phyloP scores from a whole-genome alignment of 2,113 vertebrate species.

The Phocoena phocoena region DNA sequence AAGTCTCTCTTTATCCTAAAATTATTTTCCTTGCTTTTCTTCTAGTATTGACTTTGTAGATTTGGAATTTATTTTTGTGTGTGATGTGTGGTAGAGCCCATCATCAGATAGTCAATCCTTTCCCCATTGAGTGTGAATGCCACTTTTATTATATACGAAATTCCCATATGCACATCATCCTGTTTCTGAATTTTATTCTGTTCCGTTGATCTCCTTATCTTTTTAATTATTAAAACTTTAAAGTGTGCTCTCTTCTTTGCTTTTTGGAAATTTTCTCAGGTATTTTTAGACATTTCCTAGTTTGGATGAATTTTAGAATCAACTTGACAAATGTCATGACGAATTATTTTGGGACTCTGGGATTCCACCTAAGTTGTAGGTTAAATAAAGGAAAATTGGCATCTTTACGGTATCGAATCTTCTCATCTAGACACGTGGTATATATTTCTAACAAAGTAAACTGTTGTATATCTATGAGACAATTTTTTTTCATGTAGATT shows the following conservation, averaged over 20 bases:
- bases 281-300: not conserved
- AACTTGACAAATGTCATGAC: not conserved
- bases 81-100: not conserved
- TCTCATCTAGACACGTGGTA: not conserved
- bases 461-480: not conserved
- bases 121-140: not conserved
- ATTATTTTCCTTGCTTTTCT: not conserved
- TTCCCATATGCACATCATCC: not conserved
- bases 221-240: not conserved
- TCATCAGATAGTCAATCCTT: not conserved
- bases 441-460: not conserved
- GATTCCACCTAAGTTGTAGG: not conserved
- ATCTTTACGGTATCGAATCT: not conserved
- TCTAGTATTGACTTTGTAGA: not conserved
- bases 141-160: accelerated
- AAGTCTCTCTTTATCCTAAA: not conserved
- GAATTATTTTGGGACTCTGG: not conserved
- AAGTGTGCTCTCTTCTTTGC: not conserved
- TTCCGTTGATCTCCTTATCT: not conserved
- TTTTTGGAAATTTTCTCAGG: not conserved
- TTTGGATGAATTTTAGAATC: not conserved
- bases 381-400: not conserved
- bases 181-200: not conserved
- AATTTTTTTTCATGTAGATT: not conserved
- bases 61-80: not conserved